These are phyloP conservation scores for Sebastes kiyomatsui DNA, from an alignment of 2,797 vertebrate genomes.

Conservation along the genomic window DNA sequence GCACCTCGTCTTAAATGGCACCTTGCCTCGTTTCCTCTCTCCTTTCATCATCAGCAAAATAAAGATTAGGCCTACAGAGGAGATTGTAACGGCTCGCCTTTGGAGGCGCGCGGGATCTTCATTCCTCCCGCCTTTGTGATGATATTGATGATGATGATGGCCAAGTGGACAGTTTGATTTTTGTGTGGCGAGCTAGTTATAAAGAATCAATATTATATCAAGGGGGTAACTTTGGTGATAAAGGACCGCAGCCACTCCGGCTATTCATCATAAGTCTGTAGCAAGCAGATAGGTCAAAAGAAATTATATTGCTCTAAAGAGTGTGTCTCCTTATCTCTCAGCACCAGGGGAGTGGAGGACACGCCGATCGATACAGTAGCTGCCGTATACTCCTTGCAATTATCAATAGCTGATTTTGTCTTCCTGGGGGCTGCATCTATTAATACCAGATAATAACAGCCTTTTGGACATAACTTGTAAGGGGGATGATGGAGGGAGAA, in stretches of 20 bases:
- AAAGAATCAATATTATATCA: conserved; percentile 99
- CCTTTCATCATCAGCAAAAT: conserved; percentile 93
- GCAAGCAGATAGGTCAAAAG: conserved; percentile 99
- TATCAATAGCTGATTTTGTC: conserved; percentile 99
- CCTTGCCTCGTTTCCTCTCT: conserved; percentile 75
- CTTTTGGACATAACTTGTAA: conserved; percentile 83
- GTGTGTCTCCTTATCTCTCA: conserved; percentile 99
- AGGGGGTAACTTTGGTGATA: conserved; percentile 99
- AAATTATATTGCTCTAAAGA: conserved; percentile 99
- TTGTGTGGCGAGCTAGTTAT: conserved; percentile 99
- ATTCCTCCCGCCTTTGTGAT: conserved; percentile 96
- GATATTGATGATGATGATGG: conserved; percentile 99
- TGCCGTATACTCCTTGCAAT: conserved; percentile 97
- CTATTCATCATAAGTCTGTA: conserved; percentile 99
- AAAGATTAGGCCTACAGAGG: conserved; percentile 88
- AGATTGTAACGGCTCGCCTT: conserved; percentile 89
- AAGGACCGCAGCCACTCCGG: conserved; percentile 97
- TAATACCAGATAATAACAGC: conserved; percentile 97
- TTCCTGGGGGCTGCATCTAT: conserved; percentile 97
- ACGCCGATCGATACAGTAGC: conserved; percentile 98
- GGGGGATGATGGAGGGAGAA: conserved; percentile 48
- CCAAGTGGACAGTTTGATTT: conserved; percentile 99
- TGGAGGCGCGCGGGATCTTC: conserved; percentile 87
- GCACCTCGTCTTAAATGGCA: conserved; percentile 83
- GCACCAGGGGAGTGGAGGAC: conserved; percentile 98